phyloP scores from a whole-genome alignment of 2,113 vertebrate genomes.

The Charadrius vociferus region DNA sequence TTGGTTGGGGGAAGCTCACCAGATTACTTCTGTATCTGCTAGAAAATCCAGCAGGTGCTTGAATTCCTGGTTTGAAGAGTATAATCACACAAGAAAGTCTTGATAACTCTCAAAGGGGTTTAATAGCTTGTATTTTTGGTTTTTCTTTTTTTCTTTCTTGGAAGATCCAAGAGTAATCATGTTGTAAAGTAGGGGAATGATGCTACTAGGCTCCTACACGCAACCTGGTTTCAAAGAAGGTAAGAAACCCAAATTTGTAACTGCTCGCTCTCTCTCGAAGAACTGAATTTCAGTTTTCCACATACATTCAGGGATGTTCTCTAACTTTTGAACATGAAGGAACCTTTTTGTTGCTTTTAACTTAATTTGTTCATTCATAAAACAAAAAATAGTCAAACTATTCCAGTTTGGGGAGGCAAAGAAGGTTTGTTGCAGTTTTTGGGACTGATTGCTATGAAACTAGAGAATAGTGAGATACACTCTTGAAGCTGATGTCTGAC shows the following conservation, averaged over 20 bases:
- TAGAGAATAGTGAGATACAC: neutral
- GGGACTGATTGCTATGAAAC: neutral
- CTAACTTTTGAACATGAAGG: neutral
- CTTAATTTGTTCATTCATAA: neutral
- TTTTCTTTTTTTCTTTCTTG: neutral
- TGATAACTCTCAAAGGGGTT: neutral
- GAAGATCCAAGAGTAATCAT: neutral
- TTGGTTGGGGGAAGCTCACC: neutral
- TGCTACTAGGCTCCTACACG: rapidly evolving
- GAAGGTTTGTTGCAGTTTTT: neutral
- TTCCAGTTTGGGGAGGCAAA: neutral
- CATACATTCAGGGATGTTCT: neutral
- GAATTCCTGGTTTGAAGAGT: neutral
- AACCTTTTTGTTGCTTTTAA: neutral
- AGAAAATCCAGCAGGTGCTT: neutral
- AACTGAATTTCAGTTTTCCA: neutral
- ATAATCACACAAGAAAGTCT: neutral
- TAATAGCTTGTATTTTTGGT: neutral
- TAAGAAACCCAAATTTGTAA: neutral
- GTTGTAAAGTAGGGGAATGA: neutral
- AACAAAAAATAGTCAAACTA: neutral
- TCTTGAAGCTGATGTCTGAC: neutral
- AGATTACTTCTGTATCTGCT: neutral
- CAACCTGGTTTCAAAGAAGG: neutral
- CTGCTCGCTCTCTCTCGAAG: neutral